A percentile compares a stretch with the other conserved stretches of the same genome.
Conservation (phyloP, 2,113 vertebrate genomes). For the Azemiops feae region DNA sequence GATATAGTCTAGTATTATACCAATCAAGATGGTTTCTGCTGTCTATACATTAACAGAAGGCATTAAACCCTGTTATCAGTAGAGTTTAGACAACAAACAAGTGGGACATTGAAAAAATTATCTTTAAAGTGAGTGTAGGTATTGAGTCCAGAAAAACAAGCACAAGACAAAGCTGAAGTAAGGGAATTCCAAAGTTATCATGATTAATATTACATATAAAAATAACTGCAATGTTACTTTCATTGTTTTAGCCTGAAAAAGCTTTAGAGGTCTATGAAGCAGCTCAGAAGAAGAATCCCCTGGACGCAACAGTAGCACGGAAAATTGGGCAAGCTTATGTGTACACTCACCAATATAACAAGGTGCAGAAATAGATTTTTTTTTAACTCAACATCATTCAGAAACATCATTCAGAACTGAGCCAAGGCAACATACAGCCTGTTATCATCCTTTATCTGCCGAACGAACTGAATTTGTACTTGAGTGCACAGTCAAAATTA, state of each 20-base stretch:
- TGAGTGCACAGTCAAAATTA: too few relatives aligned
- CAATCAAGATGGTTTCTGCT: neutral
- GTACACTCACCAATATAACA: conserved; percentile 74
- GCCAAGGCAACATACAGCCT: neutral
- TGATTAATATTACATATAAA: neutral
- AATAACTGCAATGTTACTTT: neutral
- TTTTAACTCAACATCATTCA: neutral
- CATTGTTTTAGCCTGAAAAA: conserved; percentile 71
- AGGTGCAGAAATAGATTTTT: conserved; percentile 54
- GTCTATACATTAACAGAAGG: neutral
- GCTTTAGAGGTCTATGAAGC: conserved; percentile 73
- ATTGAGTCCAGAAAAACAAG: neutral
- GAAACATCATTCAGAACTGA: neutral
- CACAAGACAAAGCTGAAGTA: neutral
- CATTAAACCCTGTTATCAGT: neutral
- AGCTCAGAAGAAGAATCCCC: conserved; percentile 65
- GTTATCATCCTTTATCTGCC: neutral
- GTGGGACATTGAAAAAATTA: neutral
- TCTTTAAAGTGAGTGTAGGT: neutral
- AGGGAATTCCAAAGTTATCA: neutral
- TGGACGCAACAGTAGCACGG: conserved; percentile 65
- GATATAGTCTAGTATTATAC: neutral
- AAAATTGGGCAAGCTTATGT: conserved; percentile 74
- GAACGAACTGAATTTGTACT: neutral
- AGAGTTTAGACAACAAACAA: neutral